phyloP scores from a whole-genome alignment of 2,113 vertebrate species.

The Cinclus cinclus region DNA sequence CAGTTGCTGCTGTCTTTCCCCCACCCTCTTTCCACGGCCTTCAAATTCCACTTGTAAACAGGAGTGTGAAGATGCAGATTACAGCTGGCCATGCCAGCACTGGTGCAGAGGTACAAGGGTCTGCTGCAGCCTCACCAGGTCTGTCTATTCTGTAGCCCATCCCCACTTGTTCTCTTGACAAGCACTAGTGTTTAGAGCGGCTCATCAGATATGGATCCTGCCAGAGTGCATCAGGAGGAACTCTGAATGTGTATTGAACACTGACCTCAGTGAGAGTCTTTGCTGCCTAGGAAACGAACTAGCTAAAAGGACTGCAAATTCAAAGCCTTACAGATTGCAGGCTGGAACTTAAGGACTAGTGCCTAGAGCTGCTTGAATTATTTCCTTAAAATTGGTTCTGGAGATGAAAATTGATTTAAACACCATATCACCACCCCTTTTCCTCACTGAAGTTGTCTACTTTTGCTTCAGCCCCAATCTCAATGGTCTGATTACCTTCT shows the following conservation, averaged over 20 bases:
- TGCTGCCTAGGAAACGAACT: conserved; percentile 7
- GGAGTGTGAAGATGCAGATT: background rate
- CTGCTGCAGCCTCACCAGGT: background rate
- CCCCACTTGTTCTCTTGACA: background rate
- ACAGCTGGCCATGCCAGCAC: background rate
- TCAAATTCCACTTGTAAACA: conserved; percentile 2
- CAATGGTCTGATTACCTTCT: background rate
- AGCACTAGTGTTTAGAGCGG: background rate
- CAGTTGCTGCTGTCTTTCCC: background rate
- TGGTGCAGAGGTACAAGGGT: background rate
- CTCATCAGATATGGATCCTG: background rate
- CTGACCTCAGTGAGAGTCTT: background rate
- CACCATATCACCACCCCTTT: background rate
- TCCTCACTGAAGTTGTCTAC: background rate
- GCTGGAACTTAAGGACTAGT: background rate
- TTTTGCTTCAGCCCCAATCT: background rate
- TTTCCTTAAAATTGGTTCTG: background rate
- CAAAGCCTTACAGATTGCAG: background rate
- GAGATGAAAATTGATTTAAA: background rate
- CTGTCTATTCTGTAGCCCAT: background rate
- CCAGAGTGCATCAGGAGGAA: background rate
- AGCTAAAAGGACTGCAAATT: background rate
- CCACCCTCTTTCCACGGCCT: background rate
- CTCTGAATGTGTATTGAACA: background rate
- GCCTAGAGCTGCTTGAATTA: background rate